phyloP scores from a whole-genome alignment of 92 coral and sea anemone species.

The Nematostella vectensis region DNA sequence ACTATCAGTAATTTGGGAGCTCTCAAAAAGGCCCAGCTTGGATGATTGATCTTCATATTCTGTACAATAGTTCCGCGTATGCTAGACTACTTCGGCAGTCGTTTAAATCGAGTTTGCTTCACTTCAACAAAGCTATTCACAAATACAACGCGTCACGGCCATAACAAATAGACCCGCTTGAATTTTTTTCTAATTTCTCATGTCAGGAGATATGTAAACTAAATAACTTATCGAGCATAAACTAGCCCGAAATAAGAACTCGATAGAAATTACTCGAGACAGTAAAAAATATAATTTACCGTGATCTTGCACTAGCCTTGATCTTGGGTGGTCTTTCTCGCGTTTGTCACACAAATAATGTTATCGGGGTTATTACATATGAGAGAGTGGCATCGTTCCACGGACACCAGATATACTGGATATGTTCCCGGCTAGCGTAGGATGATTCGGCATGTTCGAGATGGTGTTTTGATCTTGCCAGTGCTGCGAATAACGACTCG shows the following conservation, averaged over 20 bases:
- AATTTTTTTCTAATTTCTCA: slow-evolving; percentile 14
- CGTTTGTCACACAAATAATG: slow-evolving; percentile 5
- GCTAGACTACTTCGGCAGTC: slow-evolving; percentile 18
- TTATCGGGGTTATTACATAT: slow-evolving; percentile 35
- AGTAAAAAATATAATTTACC: slow-evolving; percentile 76
- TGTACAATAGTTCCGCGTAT: background rate
- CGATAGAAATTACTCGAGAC: slow-evolving; percentile 35
- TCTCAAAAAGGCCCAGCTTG: slow-evolving; percentile 1
- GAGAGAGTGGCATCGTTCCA: slow-evolving; percentile 96
- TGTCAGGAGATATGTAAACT: slow-evolving; percentile 16
- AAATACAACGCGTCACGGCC: slow-evolving; percentile 12
- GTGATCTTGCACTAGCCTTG: slow-evolving; percentile 33
- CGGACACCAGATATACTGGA: slow-evolving; percentile 52
- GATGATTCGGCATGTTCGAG: slow-evolving; percentile 24
- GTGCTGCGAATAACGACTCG: slow-evolving; percentile 52
- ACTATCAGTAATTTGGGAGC: background rate
- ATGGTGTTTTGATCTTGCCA: slow-evolving; percentile 28
- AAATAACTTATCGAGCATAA: slow-evolving; percentile 19
- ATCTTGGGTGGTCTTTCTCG: slow-evolving; percentile 8
- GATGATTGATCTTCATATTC: background rate
- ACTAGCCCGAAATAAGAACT: slow-evolving; percentile 20
- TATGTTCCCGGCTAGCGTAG: slow-evolving; percentile 29
- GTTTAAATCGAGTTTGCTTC: slow-evolving; percentile 40
- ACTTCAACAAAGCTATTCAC: slow-evolving; percentile 29
- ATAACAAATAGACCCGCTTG: slow-evolving; percentile 6